Evolutionary conservation across 1,140 invertebrate species (phyloP), one percentile per base, ranked within the genome.

Genomic region (Brachionus angularis): DNA sequence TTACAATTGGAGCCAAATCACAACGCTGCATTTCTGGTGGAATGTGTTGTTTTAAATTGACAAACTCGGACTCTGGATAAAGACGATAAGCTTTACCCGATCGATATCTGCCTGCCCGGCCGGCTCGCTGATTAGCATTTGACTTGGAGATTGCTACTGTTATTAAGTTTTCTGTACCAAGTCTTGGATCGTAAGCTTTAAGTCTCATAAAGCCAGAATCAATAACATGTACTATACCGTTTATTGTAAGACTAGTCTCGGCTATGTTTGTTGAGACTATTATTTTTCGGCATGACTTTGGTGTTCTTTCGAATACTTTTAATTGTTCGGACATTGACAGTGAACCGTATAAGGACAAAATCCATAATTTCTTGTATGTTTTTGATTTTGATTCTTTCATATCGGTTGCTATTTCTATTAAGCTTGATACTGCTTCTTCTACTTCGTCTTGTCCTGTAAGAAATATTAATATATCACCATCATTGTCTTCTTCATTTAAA

Each of bases 181-280:
- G 88, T 29, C 87, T 85, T 0, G 88, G 84, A 77, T 96, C 91
- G 77, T 89, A 95, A 84, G 90, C 93, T 31, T 89, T 88, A 53
- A 95, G 79, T 84, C 98, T 98, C n/a, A 94, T 91, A 83, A 94
- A 98, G 1, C 96, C 96, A 82, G 90, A 89, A 79, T 98, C 96
- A 58, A 98, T 87, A 49, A 97, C 77, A 69, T 93, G 95, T 72
- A 89, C 87, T 74, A 99, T 89, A 39, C 93, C 93, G 53, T 88
- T 87, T 72, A 92, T 89, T 5, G 90, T 92, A 23, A 98, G 87
- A 4, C 93, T 97, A 0, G 95, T 93, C 83, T 98, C 96, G 0
- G 95, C 95, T 67, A 98, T 92, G 79, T 98, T 98, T 3, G 96
- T 99, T 0, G 95, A 90, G 16, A 98, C 84, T 0, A 99, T 86